Evolutionary conservation across 2,797 vertebrate species (phyloP).

Genomic region (Perodicticus potto): DNA sequence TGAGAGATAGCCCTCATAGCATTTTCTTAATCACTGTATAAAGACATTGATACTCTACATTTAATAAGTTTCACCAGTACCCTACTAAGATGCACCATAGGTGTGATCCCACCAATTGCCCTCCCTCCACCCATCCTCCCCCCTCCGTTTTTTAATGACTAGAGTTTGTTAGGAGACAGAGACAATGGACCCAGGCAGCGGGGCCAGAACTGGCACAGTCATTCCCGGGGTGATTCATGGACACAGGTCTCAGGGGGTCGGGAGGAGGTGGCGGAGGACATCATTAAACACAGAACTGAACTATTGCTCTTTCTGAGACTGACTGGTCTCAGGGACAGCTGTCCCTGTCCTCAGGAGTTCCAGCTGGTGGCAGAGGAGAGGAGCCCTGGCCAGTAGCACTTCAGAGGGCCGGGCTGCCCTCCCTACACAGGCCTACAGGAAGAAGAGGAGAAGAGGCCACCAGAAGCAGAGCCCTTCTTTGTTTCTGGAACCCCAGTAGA

Average conservation of each 20-base stretch:
- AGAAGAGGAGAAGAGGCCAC: background rate
- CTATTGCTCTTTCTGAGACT: background rate
- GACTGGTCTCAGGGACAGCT: background rate
- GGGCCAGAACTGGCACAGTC: background rate
- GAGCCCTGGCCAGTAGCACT: background rate
- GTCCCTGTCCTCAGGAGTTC: background rate
- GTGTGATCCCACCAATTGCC: no score
- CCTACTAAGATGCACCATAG: no score
- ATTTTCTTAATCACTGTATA: no score
- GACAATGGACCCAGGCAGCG: background rate
- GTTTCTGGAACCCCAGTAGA: background rate
- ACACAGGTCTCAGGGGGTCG: background rate
- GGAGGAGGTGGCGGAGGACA: background rate
- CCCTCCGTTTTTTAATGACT: background rate
- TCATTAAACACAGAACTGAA: background rate
- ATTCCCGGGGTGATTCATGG: background rate
- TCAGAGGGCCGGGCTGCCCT: background rate
- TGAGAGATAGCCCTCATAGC: no score
- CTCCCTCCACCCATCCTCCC: no score
- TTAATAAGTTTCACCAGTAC: no score
- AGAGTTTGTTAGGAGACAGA: conserved; percentile 34
- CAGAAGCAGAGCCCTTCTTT: background rate
- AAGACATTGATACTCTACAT: no score
- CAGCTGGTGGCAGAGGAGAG: background rate
- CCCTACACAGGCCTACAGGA: no score